These are phyloP conservation scores for Hypselothyrea guttata DNA, from an alignment of 2,888 invertebrate species.

Conservation along the genomic window DNA sequence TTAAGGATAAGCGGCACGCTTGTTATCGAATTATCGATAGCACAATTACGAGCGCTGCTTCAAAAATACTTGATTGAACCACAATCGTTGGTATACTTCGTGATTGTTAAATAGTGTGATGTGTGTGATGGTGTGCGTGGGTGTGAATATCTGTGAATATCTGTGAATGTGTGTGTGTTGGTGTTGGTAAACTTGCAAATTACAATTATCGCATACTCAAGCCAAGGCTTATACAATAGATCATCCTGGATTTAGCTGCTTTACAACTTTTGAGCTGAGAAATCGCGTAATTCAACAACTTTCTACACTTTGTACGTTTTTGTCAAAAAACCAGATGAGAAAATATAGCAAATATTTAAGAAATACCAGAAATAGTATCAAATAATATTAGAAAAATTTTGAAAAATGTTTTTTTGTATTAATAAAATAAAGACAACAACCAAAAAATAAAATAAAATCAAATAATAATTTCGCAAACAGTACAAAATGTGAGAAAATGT, in stretches of 20 bases:
- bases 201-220: constrained; percentile 64
- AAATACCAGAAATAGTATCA: constrained; percentile 7
- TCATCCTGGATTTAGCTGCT: constrained; percentile 30
- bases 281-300: constrained; percentile 20
- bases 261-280: constrained; percentile 19
- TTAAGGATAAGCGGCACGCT: constrained; percentile 17
- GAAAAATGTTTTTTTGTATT: constrained; percentile 19
- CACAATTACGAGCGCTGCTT: constrained; percentile 37
- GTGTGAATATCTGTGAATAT: constrained; percentile 15
- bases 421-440: constrained; percentile 49
- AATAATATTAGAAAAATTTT: constrained; percentile 24
- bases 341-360: constrained; percentile 4
- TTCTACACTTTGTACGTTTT: constrained; percentile 61
- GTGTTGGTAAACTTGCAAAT: constrained; percentile 63
- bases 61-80: constrained; percentile 65
- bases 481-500: constrained; percentile 64
- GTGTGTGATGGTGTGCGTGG: constrained; percentile 18
- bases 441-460: constrained; percentile 38
- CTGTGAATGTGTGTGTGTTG: constrained; percentile 21
- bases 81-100: constrained; percentile 45
- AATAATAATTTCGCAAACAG: constrained; percentile 48
- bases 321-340: constrained; percentile 10
- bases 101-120: constrained; percentile 7
- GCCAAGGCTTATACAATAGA: constrained; percentile 55
- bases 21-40: not conserved